Evolutionary conservation across 2,888 invertebrate genomes (phyloP).

Genomic region (Dasysyrphus albostriatus): DNA sequence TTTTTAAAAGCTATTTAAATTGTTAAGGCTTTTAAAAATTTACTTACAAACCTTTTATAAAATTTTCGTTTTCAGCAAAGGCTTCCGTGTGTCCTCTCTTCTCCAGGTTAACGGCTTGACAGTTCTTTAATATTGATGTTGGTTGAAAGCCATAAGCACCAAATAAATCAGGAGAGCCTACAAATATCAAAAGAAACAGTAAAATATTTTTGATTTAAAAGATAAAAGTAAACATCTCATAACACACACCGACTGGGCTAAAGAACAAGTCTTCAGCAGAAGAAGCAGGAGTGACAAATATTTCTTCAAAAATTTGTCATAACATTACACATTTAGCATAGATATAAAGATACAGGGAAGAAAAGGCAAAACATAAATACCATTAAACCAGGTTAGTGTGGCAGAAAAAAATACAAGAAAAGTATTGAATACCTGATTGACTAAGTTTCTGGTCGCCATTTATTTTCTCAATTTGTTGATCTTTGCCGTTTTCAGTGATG

Average conservation of each 20-base stretch:
- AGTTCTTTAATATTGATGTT: conserved; percentile 59
- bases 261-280: conserved; percentile 82
- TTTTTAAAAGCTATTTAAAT: too few relatives aligned
- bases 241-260: conserved; percentile 82
- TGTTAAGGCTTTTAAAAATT: too few relatives aligned
- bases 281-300: conserved; percentile 79
- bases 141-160: conserved; percentile 46
- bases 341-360: conserved; percentile 26
- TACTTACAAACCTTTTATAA: conserved; percentile 35
- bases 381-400: conserved; percentile 39
- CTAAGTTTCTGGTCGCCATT: conserved; percentile 33
- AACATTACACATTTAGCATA: conserved; percentile 56
- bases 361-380: conserved; percentile 49
- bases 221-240: conserved; percentile 21
- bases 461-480: conserved; percentile 2
- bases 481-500: conserved; percentile 6
- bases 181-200: conserved; percentile 10
- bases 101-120: conserved; percentile 42
- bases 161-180: conserved; percentile 57
- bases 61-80: conserved; percentile 9
- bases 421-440: conserved; percentile 60
- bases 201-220: neutral
- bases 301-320: conserved; percentile 65
- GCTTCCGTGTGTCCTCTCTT: conserved; percentile 21
- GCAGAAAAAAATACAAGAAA: neutral